Evolutionary conservation across 2,113 vertebrate species (phyloP).

Genomic region (Pachypanchax playfairii): DNA sequence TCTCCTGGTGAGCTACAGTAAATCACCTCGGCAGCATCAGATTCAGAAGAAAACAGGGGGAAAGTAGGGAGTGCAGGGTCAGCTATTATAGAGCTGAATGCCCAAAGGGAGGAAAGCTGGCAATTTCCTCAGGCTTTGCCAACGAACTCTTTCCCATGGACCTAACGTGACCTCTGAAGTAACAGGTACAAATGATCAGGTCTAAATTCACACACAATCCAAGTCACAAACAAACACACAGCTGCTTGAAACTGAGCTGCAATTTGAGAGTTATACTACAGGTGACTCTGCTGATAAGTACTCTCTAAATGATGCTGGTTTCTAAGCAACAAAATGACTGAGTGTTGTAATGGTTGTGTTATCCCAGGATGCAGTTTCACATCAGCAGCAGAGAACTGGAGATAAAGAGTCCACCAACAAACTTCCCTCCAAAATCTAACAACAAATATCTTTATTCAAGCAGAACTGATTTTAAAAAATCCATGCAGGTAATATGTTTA

Average conservation of each 20-base stretch:
- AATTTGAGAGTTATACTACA: slow-evolving; percentile 22
- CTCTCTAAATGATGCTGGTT: slow-evolving; percentile 52
- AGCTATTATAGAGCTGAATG: slow-evolving; percentile 78
- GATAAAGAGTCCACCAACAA: slow-evolving; percentile 8
- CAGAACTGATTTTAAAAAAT: no score
- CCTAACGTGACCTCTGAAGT: slow-evolving; percentile 83
- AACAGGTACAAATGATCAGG: slow-evolving; percentile 52
- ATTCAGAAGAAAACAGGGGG: slow-evolving; percentile 65
- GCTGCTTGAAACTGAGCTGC: slow-evolving; percentile 13
- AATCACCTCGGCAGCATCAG: slow-evolving; percentile 72
- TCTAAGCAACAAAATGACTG: slow-evolving; percentile 54
- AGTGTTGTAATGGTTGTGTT: slow-evolving; percentile 19
- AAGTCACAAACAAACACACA: slow-evolving; percentile 25
- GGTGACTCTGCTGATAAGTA: slow-evolving; percentile 16
- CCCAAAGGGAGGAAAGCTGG: slow-evolving; percentile 84
- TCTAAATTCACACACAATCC: slow-evolving; percentile 22
- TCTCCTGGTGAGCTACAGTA: slow-evolving; percentile 78
- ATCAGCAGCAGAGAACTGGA: background rate
- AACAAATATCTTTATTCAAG: slow-evolving; percentile 7
- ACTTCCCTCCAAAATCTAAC: background rate
- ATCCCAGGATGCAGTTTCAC: slow-evolving; percentile 24
- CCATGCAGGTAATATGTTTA: no score
- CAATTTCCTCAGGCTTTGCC: slow-evolving; percentile 88
- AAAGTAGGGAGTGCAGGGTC: slow-evolving; percentile 82
- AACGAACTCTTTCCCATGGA: slow-evolving; percentile 92